phyloP scores from a whole-genome alignment of 2,797 vertebrate genomes.

The Mus minutoides region DNA sequence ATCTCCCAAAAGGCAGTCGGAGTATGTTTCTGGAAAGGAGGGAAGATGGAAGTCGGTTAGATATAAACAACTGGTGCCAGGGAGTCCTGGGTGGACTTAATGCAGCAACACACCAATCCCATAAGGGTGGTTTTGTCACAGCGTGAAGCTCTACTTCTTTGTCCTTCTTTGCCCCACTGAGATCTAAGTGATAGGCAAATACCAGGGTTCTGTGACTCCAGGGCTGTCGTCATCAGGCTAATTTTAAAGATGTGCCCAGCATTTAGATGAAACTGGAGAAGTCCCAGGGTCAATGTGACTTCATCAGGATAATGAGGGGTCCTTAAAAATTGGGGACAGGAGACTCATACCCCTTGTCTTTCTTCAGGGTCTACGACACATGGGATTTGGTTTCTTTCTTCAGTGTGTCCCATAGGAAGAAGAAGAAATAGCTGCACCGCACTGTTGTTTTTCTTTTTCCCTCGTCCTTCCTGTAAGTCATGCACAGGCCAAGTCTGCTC shows the following conservation, averaged over 20 bases:
- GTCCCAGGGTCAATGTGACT: background rate
- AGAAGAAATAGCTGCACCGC: constrained; percentile 55
- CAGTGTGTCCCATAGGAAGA: constrained; percentile 61
- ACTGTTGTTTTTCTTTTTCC: constrained; percentile 22
- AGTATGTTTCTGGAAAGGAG: background rate
- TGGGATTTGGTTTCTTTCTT: constrained; percentile 44
- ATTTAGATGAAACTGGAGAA: background rate
- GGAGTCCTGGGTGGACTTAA: background rate
- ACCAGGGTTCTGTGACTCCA: background rate
- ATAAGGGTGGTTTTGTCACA: background rate
- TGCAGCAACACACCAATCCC: background rate
- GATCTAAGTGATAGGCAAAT: background rate
- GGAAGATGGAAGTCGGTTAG: background rate
- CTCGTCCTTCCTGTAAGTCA: constrained; percentile 78
- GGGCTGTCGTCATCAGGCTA: background rate
- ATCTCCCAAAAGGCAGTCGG: background rate
- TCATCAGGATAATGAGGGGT: background rate
- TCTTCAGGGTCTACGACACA: constrained; percentile 28
- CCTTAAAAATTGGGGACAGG: background rate
- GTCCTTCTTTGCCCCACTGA: background rate
- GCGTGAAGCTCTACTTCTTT: background rate
- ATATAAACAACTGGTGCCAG: background rate
- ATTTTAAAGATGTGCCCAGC: background rate
- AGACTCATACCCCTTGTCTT: background rate
- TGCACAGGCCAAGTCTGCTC: constrained; percentile 39